These are phyloP conservation scores for Tympanoctomys barrerae DNA, from an alignment of 2,797 vertebrate species.

Conservation along the genomic window DNA sequence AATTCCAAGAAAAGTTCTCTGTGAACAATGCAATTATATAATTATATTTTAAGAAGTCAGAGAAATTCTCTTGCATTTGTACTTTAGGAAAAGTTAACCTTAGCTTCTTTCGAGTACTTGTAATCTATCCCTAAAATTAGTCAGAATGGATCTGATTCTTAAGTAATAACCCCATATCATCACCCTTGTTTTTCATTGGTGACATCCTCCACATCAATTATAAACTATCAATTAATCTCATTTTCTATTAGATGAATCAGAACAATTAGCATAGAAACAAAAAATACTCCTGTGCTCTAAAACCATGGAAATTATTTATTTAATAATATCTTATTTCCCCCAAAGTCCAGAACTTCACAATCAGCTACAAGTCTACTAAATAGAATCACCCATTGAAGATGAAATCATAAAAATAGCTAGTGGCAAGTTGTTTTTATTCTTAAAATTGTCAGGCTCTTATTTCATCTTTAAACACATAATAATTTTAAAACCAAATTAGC, in stretches of 20 bases:
- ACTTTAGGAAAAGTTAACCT: not conserved
- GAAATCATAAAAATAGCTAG: not conserved
- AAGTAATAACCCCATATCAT: not conserved
- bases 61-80: not conserved
- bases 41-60: not conserved
- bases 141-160: not conserved
- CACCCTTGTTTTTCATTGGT: not conserved
- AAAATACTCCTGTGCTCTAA: constrained; percentile 10
- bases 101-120: constrained; percentile 16
- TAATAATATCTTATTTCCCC: constrained; percentile 61
- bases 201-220: not conserved
- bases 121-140: not conserved
- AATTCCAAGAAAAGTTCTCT: constrained; percentile 11
- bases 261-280: constrained; percentile 14
- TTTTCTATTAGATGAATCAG: not conserved
- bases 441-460: constrained; percentile 44
- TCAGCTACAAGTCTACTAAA: constrained; percentile 40
- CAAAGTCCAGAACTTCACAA: constrained; percentile 18
- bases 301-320: constrained; percentile 26
- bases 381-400: constrained; percentile 42
- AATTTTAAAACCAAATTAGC: constrained; percentile 56
- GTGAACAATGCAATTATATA: not conserved
- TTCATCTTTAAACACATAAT: constrained; percentile 46
- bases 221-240: not conserved
- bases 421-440: constrained; percentile 43